Evolutionary conservation across 2,113 vertebrate genomes (phyloP).

Genomic region (Peromyscus maniculatus): DNA sequence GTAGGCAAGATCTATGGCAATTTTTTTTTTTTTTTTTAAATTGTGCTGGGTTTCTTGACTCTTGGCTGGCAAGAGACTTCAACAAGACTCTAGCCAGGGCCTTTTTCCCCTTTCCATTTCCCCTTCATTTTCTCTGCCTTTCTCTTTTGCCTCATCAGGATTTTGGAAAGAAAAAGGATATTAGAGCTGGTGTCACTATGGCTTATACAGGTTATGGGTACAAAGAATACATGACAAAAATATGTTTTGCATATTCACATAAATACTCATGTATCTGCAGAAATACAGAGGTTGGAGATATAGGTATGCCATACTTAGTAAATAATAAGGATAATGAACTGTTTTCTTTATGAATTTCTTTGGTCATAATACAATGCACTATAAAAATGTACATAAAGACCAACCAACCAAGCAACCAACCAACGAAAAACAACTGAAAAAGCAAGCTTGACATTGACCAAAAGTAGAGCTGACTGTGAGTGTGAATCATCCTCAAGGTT

Average conservation of each 20-base stretch:
- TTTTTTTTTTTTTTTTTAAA: neutral
- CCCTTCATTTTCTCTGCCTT: neutral
- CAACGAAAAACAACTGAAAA: neutral
- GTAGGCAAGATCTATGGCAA: neutral
- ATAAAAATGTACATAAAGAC: neutral
- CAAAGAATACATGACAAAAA: neutral
- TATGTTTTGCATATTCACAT: neutral
- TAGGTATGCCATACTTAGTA: neutral
- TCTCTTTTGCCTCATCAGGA: neutral
- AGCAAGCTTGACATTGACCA: neutral
- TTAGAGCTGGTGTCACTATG: neutral
- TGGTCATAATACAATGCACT: neutral
- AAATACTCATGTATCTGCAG: neutral
- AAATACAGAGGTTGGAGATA: neutral
- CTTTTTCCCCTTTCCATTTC: neutral
- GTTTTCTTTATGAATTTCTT: neutral
- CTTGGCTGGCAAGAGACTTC: neutral
- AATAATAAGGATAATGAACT: neutral
- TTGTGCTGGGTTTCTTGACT: neutral
- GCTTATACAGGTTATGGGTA: neutral
- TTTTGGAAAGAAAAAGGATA: neutral
- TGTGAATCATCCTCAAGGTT: neutral
- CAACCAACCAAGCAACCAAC: no score
- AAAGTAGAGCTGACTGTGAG: neutral
- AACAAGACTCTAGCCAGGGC: neutral